Conservation (phyloP, 2,113 vertebrate species). For the Pachyramphus minor region DNA sequence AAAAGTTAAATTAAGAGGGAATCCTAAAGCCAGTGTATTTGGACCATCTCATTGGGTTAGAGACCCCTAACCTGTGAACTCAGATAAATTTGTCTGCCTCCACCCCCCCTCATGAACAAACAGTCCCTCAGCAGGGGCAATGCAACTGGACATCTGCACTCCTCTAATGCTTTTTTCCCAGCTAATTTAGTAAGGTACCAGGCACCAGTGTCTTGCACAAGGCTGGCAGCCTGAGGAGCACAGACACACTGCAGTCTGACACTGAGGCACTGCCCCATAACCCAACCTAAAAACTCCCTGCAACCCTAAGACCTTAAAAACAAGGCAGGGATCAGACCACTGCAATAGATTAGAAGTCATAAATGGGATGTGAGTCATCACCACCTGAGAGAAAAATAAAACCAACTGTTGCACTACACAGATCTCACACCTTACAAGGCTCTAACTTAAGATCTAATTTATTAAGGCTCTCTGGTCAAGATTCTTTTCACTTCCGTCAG, state of each 20-base stretch:
- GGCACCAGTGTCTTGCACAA: neutral
- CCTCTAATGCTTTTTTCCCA: neutral
- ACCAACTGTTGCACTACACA: neutral
- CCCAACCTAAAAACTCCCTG: neutral
- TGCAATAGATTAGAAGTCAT: neutral
- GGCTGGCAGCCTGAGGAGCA: neutral
- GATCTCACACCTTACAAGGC: neutral
- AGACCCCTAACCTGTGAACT: neutral
- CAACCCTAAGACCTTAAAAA: neutral
- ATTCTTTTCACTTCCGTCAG: neutral
- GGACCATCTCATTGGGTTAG: neutral
- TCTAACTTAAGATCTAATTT: neutral
- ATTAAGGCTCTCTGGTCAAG: rapidly evolving
- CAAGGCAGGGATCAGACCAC: neutral
- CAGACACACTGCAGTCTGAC: neutral
- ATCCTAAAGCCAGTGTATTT: neutral
- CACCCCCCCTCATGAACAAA: neutral
- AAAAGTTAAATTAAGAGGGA: neutral
- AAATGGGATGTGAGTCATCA: rapidly evolving
- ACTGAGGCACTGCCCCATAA: neutral
- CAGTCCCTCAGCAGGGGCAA: neutral
- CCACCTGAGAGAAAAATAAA: neutral
- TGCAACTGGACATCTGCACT: neutral
- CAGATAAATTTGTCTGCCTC: neutral
- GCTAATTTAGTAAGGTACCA: neutral